Percentiles rank a stretch among this genome's conserved stretches.
Conservation (phyloP, 2,888 invertebrate species). For the Thecophora atra region DNA sequence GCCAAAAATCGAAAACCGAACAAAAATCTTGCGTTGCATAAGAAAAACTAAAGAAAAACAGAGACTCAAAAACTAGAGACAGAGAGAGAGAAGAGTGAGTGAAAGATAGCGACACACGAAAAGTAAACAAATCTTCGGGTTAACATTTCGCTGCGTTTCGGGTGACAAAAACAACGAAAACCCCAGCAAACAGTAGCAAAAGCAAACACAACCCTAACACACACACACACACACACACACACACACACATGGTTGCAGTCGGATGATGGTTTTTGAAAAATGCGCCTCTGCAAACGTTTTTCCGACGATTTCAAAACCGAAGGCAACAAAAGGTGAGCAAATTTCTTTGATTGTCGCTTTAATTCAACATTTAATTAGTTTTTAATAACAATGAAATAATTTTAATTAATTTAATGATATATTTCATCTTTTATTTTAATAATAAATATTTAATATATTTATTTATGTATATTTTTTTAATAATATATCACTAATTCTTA, state of each 20-base stretch:
- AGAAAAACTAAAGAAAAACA: neutral
- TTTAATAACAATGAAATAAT: neutral
- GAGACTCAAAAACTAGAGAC: too few relatives aligned
- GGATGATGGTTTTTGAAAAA: slow-evolving; percentile 43
- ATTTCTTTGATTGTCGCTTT: neutral
- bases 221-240: slow-evolving; percentile 23
- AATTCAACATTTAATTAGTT: neutral
- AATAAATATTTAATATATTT: too few relatives aligned
- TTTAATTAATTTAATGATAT: neutral
- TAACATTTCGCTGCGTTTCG: neutral
- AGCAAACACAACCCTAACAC: slow-evolving; percentile 41
- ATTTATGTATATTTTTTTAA: too few relatives aligned
- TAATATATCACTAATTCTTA: too few relatives aligned
- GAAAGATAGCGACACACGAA: neutral
- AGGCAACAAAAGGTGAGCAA: slow-evolving; percentile 40
- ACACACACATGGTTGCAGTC: slow-evolving; percentile 5
- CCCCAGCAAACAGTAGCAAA: slow-evolving; percentile 48
- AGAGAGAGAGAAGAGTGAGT: neutral
- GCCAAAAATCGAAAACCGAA: neutral
- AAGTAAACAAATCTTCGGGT: slow-evolving; percentile 14
- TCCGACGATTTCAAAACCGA: slow-evolving; percentile 49
- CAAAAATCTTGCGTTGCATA: neutral
- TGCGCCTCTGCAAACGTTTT: slow-evolving; percentile 48
- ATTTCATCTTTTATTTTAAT: too few relatives aligned
- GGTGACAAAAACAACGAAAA: slow-evolving; percentile 47